phyloP scores from a whole-genome alignment of 2,888 invertebrate species.

The Germaria angustata region DNA sequence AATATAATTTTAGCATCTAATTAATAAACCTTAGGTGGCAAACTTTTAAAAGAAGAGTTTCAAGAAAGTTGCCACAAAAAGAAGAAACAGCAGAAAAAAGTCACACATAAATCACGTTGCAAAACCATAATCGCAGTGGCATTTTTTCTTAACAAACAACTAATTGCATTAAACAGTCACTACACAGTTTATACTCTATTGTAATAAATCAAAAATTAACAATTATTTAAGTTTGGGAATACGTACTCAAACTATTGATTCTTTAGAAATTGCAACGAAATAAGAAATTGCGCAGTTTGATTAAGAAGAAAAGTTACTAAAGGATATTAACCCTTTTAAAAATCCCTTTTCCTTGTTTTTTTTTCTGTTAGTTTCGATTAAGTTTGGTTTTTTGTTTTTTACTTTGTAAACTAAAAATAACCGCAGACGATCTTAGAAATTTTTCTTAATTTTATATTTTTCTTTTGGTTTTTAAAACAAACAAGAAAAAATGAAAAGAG shows the following conservation, averaged over 20 bases:
- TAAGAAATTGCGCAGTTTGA: constrained; percentile 52
- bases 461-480: neutral
- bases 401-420: constrained; percentile 30
- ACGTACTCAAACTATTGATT: constrained; percentile 23
- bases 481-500: neutral
- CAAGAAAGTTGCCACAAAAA: constrained; percentile 9
- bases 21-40: constrained; percentile 66
- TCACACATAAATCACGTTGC: constrained; percentile 59
- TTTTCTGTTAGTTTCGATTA: neutral
- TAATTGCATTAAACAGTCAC: constrained; percentile 63
- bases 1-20: constrained; percentile 63
- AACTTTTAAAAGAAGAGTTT: neutral
- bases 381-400: constrained; percentile 14
- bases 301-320: neutral
- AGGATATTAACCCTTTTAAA: constrained; percentile 46
- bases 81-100: constrained; percentile 14
- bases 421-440: constrained; percentile 47
- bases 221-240: constrained; percentile 6
- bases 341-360: neutral
- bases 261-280: constrained; percentile 28
- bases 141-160: constrained; percentile 47
- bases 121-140: constrained; percentile 56
- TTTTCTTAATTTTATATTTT: neutral
- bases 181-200: constrained; percentile 12
- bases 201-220: constrained; percentile 61